A percentile compares a stretch with the other conserved stretches of the same genome.
phyloP scores from a whole-genome alignment of 2,113 vertebrate species.

The Hemichromis elongatus region DNA sequence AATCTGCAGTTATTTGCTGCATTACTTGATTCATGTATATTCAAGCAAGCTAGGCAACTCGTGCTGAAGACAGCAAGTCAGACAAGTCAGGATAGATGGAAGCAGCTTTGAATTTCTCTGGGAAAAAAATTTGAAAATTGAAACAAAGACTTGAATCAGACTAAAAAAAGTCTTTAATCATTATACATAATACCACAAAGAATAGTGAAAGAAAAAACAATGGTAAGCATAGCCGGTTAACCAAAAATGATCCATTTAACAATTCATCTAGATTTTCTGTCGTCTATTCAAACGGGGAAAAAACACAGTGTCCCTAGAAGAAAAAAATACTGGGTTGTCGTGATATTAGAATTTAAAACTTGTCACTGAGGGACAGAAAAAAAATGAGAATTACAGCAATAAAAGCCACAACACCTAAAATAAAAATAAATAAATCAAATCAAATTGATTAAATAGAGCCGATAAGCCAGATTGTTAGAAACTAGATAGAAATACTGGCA shows the following conservation, averaged over 20 bases:
- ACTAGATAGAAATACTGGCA: background rate
- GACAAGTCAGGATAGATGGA: background rate
- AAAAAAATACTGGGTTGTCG: background rate
- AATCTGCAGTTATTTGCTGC: background rate
- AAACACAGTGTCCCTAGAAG: too few species aligned
- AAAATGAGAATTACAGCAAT: background rate
- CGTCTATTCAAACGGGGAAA: rapidly evolving
- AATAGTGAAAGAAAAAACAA: background rate
- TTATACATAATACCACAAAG: background rate
- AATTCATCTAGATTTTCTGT: background rate
- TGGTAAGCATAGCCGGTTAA: background rate
- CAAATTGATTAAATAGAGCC: background rate
- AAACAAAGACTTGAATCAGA: background rate
- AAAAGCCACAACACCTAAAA: background rate
- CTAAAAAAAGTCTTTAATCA: background rate
- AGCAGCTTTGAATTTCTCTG: background rate
- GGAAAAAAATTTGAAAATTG: background rate
- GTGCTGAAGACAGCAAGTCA: background rate
- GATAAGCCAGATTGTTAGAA: background rate
- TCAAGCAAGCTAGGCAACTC: background rate
- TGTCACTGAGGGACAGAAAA: background rate
- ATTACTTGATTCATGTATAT: background rate
- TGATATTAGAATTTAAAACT: background rate
- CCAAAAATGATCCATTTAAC: background rate
- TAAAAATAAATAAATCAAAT: background rate